phyloP scores from a whole-genome alignment of 2,113 vertebrate species.

The Pteropus alecto region DNA sequence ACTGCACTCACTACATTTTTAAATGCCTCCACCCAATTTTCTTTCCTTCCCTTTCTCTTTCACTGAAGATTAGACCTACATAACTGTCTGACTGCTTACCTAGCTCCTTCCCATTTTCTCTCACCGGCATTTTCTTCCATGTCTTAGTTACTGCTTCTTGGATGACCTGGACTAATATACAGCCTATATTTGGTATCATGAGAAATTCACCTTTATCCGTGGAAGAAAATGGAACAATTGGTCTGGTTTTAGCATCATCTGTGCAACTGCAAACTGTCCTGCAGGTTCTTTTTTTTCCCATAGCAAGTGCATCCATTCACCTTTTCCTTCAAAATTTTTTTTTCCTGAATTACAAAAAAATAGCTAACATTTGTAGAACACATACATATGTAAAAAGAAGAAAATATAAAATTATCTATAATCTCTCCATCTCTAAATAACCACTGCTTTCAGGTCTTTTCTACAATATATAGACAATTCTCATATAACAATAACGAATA shows the following conservation, averaged over 20 bases:
- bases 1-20: neutral
- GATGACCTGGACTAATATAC: neutral
- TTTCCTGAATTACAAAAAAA: neutral
- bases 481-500: neutral
- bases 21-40: neutral
- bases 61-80: neutral
- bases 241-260: neutral
- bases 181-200: neutral
- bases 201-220: neutral
- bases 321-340: neutral
- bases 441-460: neutral
- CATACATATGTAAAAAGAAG: neutral
- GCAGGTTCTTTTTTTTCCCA: neutral
- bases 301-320: neutral
- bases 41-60: neutral
- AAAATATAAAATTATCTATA: neutral
- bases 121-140: neutral
- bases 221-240: neutral
- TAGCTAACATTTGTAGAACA: neutral
- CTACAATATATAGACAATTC: neutral
- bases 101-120: neutral
- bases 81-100: neutral
- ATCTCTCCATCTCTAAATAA: neutral
- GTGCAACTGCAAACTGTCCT: neutral
- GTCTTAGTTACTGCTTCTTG: neutral